Evolutionary conservation across 2,888 invertebrate species (phyloP), one percentile per base, ranked within the genome.

Genomic region (Microplitis deprimator): DNA sequence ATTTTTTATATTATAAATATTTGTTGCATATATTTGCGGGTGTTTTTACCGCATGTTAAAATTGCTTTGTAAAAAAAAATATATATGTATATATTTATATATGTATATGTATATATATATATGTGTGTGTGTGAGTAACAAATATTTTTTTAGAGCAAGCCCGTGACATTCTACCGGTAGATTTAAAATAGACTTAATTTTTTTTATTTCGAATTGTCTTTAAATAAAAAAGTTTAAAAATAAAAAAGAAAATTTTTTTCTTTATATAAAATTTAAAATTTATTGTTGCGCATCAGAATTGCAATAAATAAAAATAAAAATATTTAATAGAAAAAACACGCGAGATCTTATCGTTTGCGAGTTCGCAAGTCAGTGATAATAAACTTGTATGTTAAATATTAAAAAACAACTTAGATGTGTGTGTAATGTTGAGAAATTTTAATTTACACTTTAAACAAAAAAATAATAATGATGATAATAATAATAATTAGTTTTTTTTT

Each of bases 311-410:
- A 50, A 13, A 50, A 50, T 50, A 50, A 50, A 50, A 50, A 50
- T 50, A 50, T 50, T 50, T 50, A 13, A 50, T 50, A 29, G 29
- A 29, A 29, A 3, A 29, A 29, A 29, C 29, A 4, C 29, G 29
- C 29, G 3, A 29, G 29, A 29, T 29, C 29, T 29, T 29, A 29
- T 29, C 29, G 29, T 29, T 29, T 29, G 29, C 50, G 50, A 50
- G 50, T 50, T 50, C 50, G 50, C 50, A 50, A 50, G 50, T 50
- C 50, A 50, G 50, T 50, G 50, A 50, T 50, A 50, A 50, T 50
- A 50, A 50, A 50, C 50, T 3, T 29, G 29, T 29, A 29, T 2
- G 50, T 50, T 50, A 50, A 50, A 13, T 50, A 50, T 50, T 50
- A 50, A 50, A 13, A 50, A 50, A 29, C 29, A 29, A 29, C 29